A percentile compares a stretch with the other conserved stretches of the same genome.
phyloP scores from a whole-genome alignment of 1,140 invertebrate species.

The Pseudomyrmex dendroicus region DNA sequence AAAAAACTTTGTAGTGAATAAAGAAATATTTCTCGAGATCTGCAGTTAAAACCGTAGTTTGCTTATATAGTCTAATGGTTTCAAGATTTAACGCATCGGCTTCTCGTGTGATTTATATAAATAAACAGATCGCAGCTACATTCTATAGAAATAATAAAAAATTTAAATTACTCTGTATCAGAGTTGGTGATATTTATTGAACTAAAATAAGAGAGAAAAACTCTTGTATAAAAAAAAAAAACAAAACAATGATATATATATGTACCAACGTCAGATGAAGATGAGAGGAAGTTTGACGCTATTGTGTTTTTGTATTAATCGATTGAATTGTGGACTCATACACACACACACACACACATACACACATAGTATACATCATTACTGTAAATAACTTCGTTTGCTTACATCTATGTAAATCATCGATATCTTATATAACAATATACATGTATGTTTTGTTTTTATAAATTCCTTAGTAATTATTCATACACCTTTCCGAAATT shows the following conservation, averaged over 20 bases:
- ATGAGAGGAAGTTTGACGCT: not conserved
- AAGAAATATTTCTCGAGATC: too few species aligned
- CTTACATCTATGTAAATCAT: conserved; percentile 72
- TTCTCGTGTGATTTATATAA: not conserved
- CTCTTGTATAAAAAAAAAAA: conserved; percentile 11
- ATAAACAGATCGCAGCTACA: not conserved
- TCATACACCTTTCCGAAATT: conserved; percentile 42
- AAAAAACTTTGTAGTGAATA: conserved; percentile 7
- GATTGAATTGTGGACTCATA: conserved; percentile 56
- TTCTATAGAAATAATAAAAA: conserved; percentile 41
- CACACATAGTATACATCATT: conserved; percentile 61
- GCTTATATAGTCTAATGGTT: not conserved
- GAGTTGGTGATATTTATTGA: conserved; percentile 78
- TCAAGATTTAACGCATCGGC: conserved; percentile 1
- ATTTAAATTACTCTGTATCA: conserved; percentile 77
- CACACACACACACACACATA: conserved; percentile 43
- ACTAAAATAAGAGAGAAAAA: conserved; percentile 41
- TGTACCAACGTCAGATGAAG: not conserved
- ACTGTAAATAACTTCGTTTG: conserved; percentile 77
- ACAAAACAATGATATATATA: conserved; percentile 4
- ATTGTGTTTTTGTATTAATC: conserved; percentile 53
- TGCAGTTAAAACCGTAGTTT: too few species aligned
- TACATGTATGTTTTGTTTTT: conserved; percentile 49
- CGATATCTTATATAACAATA: conserved; percentile 59
- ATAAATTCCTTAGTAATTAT: conserved; percentile 43